Percentiles rank a stretch among this genome's conserved stretches.
Evolutionary conservation across 2,888 invertebrate genomes (phyloP).

Genomic region (Heliothis peltigera): DNA sequence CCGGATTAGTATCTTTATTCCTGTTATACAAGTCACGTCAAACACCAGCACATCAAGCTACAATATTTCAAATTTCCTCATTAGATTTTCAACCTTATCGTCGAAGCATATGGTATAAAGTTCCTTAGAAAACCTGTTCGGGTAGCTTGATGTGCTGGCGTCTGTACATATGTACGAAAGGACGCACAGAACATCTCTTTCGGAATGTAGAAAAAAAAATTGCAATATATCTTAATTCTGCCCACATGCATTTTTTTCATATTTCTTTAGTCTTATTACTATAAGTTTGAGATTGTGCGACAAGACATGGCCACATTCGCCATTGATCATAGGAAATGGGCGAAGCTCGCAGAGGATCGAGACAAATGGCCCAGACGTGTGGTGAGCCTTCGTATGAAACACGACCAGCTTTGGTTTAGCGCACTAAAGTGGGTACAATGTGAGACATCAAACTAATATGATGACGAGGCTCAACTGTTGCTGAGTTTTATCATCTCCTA

Average conservation of each 20-base stretch:
- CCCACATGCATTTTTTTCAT: conserved; percentile 7
- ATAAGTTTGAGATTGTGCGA: conserved; percentile 47
- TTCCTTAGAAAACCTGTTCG: too few species aligned
- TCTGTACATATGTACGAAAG: too few species aligned
- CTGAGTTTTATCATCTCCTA: background rate
- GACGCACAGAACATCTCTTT: too few species aligned
- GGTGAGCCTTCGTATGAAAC: conserved; percentile 53
- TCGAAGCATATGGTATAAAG: too few species aligned
- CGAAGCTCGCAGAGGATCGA: conserved; percentile 53
- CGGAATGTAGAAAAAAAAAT: conserved; percentile 19
- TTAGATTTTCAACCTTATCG: too few species aligned
- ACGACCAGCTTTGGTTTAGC: conserved; percentile 35
- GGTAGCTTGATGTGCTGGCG: too few species aligned
- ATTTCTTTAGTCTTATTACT: conserved; percentile 33
- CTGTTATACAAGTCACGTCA: too few species aligned
- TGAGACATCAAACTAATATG: conserved; percentile 7
- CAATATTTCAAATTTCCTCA: too few species aligned
- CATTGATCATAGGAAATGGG: conserved; percentile 56
- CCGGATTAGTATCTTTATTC: too few species aligned
- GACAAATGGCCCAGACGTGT: conserved; percentile 56
- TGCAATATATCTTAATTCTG: conserved; percentile 36
- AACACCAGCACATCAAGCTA: too few species aligned
- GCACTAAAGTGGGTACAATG: conserved; percentile 21
- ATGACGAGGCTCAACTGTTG: conserved; percentile 11
- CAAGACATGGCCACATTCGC: conserved; percentile 47